Base-by-base conservation (phyloP, 1,140 invertebrate genomes). In the Marisa cornuarietis region DNA sequence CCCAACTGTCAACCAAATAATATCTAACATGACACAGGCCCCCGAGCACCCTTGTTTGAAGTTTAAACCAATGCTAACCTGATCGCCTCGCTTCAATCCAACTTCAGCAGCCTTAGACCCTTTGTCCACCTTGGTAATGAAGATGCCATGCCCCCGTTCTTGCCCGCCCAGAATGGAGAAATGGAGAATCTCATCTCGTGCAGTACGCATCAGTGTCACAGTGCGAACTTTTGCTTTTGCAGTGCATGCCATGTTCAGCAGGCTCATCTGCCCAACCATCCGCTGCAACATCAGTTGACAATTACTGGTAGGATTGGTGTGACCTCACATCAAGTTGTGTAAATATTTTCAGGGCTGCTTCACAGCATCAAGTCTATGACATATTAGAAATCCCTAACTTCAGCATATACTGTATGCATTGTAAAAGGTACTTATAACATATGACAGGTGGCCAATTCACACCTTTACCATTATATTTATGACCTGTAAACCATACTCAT, bases 61-160 rank as follows among this genome's bases (percentile, higher is more conserved):
- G 61, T 26, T 6, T 71, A 42, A 16, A 75, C 22, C 66, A 22
- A 49, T 31, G 71, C 76, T 78, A 81, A 93, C 92, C 92, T 99
- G 98, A 93, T 99, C 98, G 4, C 98, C 98, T 73, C 97, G 93
- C 91, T 98, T 98, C 24, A 99, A 91, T 1, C 98, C 98, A n/a
- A 97, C 95, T 87, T 98, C 96, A 91, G 98, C 96, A 16, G 97
- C 97, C 91, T 98, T 98, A 6, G 97, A 97, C 78, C 94, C 94
- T 83, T 95, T 95, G 86, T 98, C 97, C 26, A 99, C 94, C 92
- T 97, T 96, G 18, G 96, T 95, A 79, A 99, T 95, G 92, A 99
- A 99, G 79, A 99, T 97, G 22, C 97, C 97, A 90, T 95, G 96
- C 72, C 94, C 94, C 82, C 94, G 93, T 87, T 99, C 97, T 90